Conservation (phyloP, 2,888 invertebrate genomes). For the Sclerodermus sp. region DNA sequence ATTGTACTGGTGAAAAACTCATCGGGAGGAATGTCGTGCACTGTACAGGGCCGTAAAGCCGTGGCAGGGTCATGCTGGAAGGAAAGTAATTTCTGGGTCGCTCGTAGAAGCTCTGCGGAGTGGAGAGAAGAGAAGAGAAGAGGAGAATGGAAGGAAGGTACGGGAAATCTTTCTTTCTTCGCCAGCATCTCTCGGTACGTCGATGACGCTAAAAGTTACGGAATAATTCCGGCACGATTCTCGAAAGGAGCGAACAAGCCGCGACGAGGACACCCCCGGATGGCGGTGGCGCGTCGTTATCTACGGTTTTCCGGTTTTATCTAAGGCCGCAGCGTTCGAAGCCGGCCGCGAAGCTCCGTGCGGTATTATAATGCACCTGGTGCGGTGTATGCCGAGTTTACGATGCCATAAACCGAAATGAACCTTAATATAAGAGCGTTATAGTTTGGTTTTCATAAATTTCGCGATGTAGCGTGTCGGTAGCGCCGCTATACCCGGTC, state of each 20-base stretch:
- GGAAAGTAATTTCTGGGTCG: neutral
- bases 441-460: slow-evolving; percentile 49
- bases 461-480: slow-evolving; percentile 16
- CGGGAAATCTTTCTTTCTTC: slow-evolving; percentile 9
- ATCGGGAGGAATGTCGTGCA: too few species aligned
- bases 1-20: too few species aligned
- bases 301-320: slow-evolving; percentile 32
- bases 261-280: neutral
- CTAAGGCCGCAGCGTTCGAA: too few species aligned
- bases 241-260: too few species aligned
- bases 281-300: slow-evolving; percentile 18
- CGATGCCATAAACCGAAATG: slow-evolving; percentile 47
- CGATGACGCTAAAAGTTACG: slow-evolving; percentile 11
- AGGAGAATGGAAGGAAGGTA: too few species aligned
- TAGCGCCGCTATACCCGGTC: too few species aligned
- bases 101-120: slow-evolving; percentile 13
- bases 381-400: slow-evolving; percentile 37
- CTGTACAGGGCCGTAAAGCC: too few species aligned
- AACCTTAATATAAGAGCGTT: slow-evolving; percentile 49
- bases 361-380: slow-evolving; percentile 42
- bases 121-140: slow-evolving; percentile 1
- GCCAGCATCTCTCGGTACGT: neutral
- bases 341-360: neutral
- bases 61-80: too few species aligned
- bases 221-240: slow-evolving; percentile 4